Evolutionary conservation across 1,140 invertebrate genomes (phyloP), one percentile per base, ranked within the genome.

Genomic region (Drosophila ironensis): DNA sequence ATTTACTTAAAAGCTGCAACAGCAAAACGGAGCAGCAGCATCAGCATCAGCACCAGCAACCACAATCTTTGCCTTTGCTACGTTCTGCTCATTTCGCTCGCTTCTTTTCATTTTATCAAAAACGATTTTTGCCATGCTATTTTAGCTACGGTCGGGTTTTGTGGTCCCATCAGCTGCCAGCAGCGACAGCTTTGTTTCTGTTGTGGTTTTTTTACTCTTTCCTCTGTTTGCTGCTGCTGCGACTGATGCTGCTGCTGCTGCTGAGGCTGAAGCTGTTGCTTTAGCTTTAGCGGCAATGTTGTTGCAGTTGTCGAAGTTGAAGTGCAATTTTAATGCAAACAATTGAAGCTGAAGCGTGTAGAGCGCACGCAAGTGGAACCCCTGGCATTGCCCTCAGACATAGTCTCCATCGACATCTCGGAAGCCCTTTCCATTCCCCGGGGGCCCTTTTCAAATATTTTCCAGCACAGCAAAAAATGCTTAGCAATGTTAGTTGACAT

Each of bases 291-390:
- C 33, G 30, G 44, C 50, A 59, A 44, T 69, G 68, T 72, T 72
- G 56, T 72, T 72, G 76, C 73, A 82, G 73, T 71, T 86, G 74
- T 82, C 78, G 74, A 82, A 84, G 57, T 57, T 86, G 73, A 78
- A 82, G 78, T 82, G 78, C 78, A 82, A 82, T 82, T 82, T 82
- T 82, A 82, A 82, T 82, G 80, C 78, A 82, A 82, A 82, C 78
- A 82, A 82, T 82, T 82, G 78, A 82, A 74, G 80, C 50, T 86
- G 78, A 86, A 82, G 78, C 78, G 80, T 86, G 78, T 74, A 84
- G 78, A 59, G 69, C 73, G 69, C 76, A 81, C 63, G 51, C 38
- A 82, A 76, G 57, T 60, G 61, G 77, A 72, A 72, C 40, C 45
- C 68, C 20, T 40, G 41, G 41, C 60, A 50, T 33, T 40, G 14